Evolutionary conservation across 2,888 invertebrate species (phyloP).

Genomic region (Tromatobia lineatoria): DNA sequence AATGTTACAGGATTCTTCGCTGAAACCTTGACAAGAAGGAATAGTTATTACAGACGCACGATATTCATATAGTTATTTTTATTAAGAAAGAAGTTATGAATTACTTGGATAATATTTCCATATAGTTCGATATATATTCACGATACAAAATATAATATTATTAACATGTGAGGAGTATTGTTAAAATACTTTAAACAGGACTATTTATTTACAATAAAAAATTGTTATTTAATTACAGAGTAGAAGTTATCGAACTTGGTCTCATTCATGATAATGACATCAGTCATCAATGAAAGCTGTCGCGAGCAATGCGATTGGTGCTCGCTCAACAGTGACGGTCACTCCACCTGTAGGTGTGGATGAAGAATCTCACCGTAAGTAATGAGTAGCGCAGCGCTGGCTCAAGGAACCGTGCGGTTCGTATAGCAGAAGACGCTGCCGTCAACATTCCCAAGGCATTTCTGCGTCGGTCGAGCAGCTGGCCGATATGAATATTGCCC

Average conservation of each 20-base stretch:
- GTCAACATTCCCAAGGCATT: conserved; percentile 5
- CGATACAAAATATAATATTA: too few species aligned
- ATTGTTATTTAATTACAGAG: background rate
- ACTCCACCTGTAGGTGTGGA: conserved; percentile 33
- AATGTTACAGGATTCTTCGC: too few species aligned
- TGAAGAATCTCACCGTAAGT: background rate
- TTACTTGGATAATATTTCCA: too few species aligned
- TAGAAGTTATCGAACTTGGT: background rate
- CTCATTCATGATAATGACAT: conserved; percentile 23
- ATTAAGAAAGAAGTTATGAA: too few species aligned
- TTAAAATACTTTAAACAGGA: background rate
- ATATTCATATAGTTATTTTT: too few species aligned
- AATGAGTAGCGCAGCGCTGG: background rate
- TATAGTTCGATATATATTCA: too few species aligned
- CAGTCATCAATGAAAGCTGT: conserved; percentile 26
- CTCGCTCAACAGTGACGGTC: conserved; percentile 27
- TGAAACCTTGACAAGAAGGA: too few species aligned
- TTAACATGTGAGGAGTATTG: too few species aligned
- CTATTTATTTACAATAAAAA: background rate
- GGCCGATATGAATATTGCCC: conserved; percentile 8
- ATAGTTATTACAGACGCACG: too few species aligned
- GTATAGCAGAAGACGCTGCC: conserved; percentile 25
- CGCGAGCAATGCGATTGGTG: conserved; percentile 21
- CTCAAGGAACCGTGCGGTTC: background rate
- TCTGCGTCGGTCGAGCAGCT: background rate